Evolutionary conservation across 2,797 vertebrate species (phyloP).

Genomic region (Sebastes minor): DNA sequence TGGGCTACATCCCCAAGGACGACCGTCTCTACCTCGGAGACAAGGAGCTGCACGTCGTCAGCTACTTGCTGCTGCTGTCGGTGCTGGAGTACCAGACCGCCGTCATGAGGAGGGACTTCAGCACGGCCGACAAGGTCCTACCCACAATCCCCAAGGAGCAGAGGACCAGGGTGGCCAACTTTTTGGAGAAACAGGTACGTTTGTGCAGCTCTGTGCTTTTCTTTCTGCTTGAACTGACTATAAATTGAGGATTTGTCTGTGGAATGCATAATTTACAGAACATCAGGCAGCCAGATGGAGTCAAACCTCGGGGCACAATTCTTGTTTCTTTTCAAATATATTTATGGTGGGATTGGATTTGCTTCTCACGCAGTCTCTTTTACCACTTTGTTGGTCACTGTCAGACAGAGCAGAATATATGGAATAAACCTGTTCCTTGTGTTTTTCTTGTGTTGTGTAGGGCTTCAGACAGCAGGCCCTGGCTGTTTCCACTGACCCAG

Average conservation of each 20-base stretch:
- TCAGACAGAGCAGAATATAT: neutral
- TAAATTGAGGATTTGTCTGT: neutral
- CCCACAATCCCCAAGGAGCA: constrained; percentile 94
- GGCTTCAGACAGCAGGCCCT: constrained; percentile 77
- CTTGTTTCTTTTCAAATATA: constrained; percentile 11
- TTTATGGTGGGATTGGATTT: constrained; percentile 10
- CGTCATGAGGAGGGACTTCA: constrained; percentile 94
- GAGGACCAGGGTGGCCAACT: constrained; percentile 92
- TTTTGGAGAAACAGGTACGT: constrained; percentile 92
- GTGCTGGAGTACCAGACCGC: constrained; percentile 95
- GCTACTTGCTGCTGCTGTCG: constrained; percentile 91
- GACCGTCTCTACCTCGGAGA: constrained; percentile 93
- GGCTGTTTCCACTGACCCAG: constrained; percentile 74
- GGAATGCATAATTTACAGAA: constrained; percentile 39
- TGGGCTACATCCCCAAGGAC: constrained; percentile 95
- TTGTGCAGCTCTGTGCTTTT: neutral
- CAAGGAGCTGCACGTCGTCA: constrained; percentile 93
- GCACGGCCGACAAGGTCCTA: constrained; percentile 91
- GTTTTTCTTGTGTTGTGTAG: constrained; percentile 32
- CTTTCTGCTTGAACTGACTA: neutral
- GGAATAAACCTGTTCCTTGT: neutral
- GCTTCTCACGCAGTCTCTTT: neutral
- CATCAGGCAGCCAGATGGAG: constrained; percentile 57
- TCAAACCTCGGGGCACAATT: constrained; percentile 32
- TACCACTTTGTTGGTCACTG: neutral